Base-by-base conservation (phyloP, 2,113 vertebrate genomes). In the Paracanthobrama guichenoti region DNA sequence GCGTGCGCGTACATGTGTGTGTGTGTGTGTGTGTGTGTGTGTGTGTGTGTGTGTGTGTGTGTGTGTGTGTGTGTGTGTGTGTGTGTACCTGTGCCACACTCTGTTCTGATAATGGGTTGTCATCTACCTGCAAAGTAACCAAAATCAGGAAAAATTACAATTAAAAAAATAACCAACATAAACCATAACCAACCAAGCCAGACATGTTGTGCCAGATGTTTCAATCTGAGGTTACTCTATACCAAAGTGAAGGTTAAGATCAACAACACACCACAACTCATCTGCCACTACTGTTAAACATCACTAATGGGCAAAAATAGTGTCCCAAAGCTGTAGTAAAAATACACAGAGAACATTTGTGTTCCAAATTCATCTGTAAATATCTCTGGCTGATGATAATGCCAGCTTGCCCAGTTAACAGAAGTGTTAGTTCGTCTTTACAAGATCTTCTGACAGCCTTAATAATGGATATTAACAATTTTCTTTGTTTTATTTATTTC, bases 1-100 rank as follows among this genome's bases (percentile, higher is more conserved):
- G 31, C 3, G 28, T 31, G 28, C 2, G 28, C 2, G 28, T 31
- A 2, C 2, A 2, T 31, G 28, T 31, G 28, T 31, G 28, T 31
- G 28, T 31, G 28, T 31, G 28, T 31, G 28, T 31, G 28, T 31
- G 28, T 31, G 28, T 31, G 28, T 31, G 28, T 31, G 28, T 31
- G 28, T 31, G 28, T 31, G 28, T 35, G 42, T 16, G 22, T 2
- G 35, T 50, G 48, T 50, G 48, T 50, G 20, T 64, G 8, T 79
- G 60, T 42, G 8, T 73, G n/a, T 26, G 16, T 44, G 59, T 39
- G 64, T 53, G 11, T 50, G 20, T 85, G 59, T 78, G 20, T 66
- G 55, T 79, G 69, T 50, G 44, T 93, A 96, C 95, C 95, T 96
- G 96, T 66, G 95, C 90, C 82, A 95, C 88, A 4, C 95, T 96